A percentile compares a stretch with the other conserved stretches of the same genome.
Conservation (phyloP, 2,888 invertebrate species). For the Mechanitis messenoides region DNA sequence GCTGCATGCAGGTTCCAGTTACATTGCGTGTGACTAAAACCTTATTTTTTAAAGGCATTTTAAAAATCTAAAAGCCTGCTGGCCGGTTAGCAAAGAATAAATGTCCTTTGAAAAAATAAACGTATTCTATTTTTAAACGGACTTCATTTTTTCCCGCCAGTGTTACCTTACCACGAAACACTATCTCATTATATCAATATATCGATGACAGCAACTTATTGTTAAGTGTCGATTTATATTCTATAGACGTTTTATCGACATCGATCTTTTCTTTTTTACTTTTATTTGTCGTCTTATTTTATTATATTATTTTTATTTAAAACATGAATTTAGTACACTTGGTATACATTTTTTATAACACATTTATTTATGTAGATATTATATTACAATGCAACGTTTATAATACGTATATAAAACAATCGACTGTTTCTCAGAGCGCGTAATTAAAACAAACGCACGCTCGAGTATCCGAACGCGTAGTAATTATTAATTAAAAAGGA, state of each 20-base stretch:
- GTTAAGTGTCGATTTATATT: conserved; percentile 11
- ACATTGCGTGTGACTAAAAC: conserved; percentile 5
- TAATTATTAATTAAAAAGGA: neutral
- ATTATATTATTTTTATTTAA: too few relatives aligned
- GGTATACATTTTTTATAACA: too few relatives aligned
- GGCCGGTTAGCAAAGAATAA: conserved; percentile 42
- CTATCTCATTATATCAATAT: conserved; percentile 14
- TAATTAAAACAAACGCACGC: conserved; percentile 18
- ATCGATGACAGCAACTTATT: conserved; percentile 19
- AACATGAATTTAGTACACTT: too few relatives aligned
- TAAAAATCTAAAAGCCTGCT: conserved; percentile 28
- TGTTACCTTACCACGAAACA: conserved; percentile 7
- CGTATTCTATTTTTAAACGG: conserved; percentile 54
- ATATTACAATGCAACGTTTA: too few relatives aligned
- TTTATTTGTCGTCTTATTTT: neutral
- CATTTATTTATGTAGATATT: too few relatives aligned
- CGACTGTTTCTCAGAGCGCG: conserved; percentile 8
- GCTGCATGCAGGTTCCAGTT: neutral
- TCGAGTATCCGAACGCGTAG: conserved; percentile 11
- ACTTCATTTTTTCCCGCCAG: conserved; percentile 46
- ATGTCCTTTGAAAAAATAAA: conserved; percentile 44
- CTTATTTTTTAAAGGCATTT: conserved; percentile 10
- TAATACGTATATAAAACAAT: too few relatives aligned
- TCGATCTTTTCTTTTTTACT: neutral
- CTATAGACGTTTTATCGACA: conserved; percentile 8